These are phyloP conservation scores for Circaetus gallicus DNA, from an alignment of 2,113 vertebrate species.

Conservation along the genomic window DNA sequence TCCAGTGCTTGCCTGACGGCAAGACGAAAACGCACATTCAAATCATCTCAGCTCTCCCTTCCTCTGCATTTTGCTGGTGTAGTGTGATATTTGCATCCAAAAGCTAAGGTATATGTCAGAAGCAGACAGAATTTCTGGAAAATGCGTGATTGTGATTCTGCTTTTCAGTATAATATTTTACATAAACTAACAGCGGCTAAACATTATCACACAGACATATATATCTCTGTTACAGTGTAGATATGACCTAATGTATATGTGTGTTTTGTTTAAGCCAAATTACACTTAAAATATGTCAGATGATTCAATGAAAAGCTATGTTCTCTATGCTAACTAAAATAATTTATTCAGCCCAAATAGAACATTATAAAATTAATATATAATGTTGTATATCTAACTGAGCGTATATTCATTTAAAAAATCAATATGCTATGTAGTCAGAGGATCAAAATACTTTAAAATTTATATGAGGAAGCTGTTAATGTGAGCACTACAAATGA, in stretches of 20 bases:
- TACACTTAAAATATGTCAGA: not conserved
- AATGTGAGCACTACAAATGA: not conserved
- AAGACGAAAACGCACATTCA: not conserved
- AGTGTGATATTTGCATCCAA: not conserved
- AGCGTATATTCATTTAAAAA: not conserved
- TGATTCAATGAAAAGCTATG: not conserved
- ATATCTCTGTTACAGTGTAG: not conserved
- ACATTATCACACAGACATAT: not conserved
- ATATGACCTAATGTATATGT: not conserved
- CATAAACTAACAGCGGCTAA: not conserved
- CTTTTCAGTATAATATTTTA: not conserved
- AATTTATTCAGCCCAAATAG: not conserved
- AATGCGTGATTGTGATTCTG: not conserved
- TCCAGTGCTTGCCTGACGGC: not conserved
- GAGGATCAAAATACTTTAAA: conserved; percentile 22
- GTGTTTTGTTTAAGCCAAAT: not conserved
- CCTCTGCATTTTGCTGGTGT: not conserved
- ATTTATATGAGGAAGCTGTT: not conserved
- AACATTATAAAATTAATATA: not conserved
- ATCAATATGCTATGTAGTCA: not conserved
- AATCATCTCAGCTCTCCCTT: not conserved
- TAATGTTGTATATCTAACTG: not conserved
- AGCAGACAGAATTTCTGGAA: not conserved
- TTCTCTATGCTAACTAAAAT: not conserved
- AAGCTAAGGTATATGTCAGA: not conserved